Base-by-base conservation (phyloP, 1,140 invertebrate species). In the Acromyrmex echinatior region DNA sequence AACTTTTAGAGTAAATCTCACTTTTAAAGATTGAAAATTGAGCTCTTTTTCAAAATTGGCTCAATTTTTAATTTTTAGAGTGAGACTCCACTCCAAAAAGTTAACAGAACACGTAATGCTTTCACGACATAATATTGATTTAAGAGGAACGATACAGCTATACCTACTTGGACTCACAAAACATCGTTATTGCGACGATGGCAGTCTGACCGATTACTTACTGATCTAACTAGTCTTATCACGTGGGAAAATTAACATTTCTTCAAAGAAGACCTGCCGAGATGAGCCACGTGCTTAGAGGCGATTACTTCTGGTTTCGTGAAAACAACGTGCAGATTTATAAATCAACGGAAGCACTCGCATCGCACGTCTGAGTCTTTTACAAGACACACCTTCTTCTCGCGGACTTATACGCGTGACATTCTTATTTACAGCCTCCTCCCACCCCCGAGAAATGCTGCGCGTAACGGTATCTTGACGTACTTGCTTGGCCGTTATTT, bases 381-480 rank as follows among this genome's bases (percentile, higher is more conserved):
- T 31, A 25, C 51, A 35, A 16, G 65, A 71, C 65, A 81, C 66
- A 68, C 79, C 79, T 81, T 81, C 79, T 81, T 81, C 35, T 65
- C 79, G 45, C 39, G 78, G 7, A 68, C 77, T 49, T 35, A 21
- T 35, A 81, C 65, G 35, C 65, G 35, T 58, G 79, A 81, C 65
- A 58, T 58, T 81, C 79, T 81, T 71, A 81, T 81, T 81, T 71
- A 81, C 66, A 51, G 5, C 65, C 31, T 49, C 4, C 56, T 18
- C 10, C 18, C 2, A 7, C 0, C 56, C 51, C 35, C 6, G 6
- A 58, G 66, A 81, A 81, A 81, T 71, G 66, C 79, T 58, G 79
- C 21, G 66, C 21, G 12, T 81, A 81, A 81, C 79, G 79, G 79
- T 71, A 71, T 28, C 79, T 28, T 81, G 51, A 81, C 51, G 78